Evolutionary conservation across 2,113 vertebrate species (phyloP), one percentile per base, ranked within the genome.

Genomic region (Aptenodytes patagonicus): DNA sequence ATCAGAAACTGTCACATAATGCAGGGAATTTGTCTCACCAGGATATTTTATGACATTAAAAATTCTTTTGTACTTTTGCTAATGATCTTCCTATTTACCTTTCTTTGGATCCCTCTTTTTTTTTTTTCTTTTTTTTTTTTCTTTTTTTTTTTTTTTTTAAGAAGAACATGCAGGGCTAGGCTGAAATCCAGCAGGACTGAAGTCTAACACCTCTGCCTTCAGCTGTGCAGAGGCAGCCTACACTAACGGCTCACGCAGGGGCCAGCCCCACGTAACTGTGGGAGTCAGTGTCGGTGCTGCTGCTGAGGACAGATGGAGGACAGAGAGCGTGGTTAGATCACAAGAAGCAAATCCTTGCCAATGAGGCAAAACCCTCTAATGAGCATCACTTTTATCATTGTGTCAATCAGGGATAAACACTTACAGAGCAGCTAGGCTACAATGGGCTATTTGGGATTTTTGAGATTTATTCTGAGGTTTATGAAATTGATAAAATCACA

Each of bases 401-500:
- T 77, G 79, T 90, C 75, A 60, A 19, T 80, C 90, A 64, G 85
- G 64, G 91, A 88, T 91, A 93, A 92, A 69, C 44, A 19, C 31
- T 86, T 47, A 8, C 0, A 6, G 62, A 68, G 47, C 78, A 81
- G 24, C 25, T 4, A n/a, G 84, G 75, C 82, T 90, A 17, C 65
- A 46, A 32, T 8, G 6, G 51, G 31, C 62, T 94, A 9, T 44
- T 68, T n/a, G 92, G 75, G 86, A 69, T 83, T 81, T 92, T 70
- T 60, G 47, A 88, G 85, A 36, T 85, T 93, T 90, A 78, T 89
- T 90, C 93, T 93, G 64, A 69, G 68, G 54, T 80, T 91, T 87
- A 68, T 57, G 68, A 72, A 83, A 71, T 19, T 24, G 85, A 68
- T 95, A 68, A 76, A 62, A 51, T 93, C 93, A 77, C 69, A 73